Base-by-base conservation (phyloP, 2,113 vertebrate genomes). In the Sinocyclocheilus maitianheensis region DNA sequence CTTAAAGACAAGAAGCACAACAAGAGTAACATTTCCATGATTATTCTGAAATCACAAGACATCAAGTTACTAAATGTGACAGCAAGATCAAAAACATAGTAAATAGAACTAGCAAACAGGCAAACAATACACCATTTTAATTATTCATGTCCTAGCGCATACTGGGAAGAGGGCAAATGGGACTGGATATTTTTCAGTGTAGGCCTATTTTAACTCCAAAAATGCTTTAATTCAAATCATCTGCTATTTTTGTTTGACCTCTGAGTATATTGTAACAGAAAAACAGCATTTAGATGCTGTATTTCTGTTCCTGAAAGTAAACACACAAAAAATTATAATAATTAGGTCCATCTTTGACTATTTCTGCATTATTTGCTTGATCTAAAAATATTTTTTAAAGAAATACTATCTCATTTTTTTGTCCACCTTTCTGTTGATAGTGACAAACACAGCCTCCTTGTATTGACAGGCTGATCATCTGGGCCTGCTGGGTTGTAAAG, bases 401-500 rank as follows among this genome's bases (percentile, higher is more conserved):
- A 40, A 60, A 5, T 2, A 34, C 30, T 60, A 53, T 55, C 18
- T 87, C 14, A 22, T 22, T 72, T 40, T 40, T 40, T 40, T 40
- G 46, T 48, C 10, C 11, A 0, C 2, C 46, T 12, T 48, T 48
- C 46, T 48, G 10, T 48, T 3, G 11, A 12, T 18, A 4, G 55
- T 16, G 51, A 58, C 51, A 40, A 80, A 63, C 34, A 40, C 48
- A 9, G 4, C 3, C 51, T 53, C 46, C 46, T 48, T 48, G 51
- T 53, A 53, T 53, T 22, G 26, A 26, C 51, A 62, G 24, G 8
- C 84, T 72, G 65, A 86, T 85, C 53, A 48, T 30, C 62, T 55
- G 5, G 24, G 22, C 24, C 55, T 10, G 13, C 63, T 81, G 10
- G 40, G 37, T 77, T 37, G 51, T 16, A 22, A 46, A 48, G 65